These are phyloP conservation scores for Epinotia bilunana DNA, from an alignment of 2,888 invertebrate species.

Conservation along the genomic window DNA sequence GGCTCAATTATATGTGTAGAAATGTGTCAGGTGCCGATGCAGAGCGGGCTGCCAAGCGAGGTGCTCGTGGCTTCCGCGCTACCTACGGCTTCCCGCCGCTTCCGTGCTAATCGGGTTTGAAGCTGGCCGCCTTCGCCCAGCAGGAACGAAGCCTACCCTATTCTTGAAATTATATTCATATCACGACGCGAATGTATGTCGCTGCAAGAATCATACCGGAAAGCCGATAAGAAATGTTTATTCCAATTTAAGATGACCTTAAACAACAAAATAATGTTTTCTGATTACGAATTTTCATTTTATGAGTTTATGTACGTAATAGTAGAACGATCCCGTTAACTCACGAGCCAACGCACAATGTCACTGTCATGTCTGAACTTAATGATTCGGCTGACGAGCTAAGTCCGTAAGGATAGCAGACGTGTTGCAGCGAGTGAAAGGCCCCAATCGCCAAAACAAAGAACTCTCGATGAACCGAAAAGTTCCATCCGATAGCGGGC, in stretches of 20 bases:
- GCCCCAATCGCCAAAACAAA: constrained; percentile 65
- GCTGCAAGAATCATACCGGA: not conserved
- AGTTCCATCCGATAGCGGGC: constrained; percentile 64
- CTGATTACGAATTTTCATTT: not conserved
- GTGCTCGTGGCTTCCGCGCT: constrained; percentile 24
- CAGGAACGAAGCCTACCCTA: constrained; percentile 10
- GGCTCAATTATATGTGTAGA: not conserved
- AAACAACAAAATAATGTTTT: not conserved
- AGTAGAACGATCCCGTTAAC: not conserved
- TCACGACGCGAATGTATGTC: not conserved
- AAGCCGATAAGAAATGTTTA: constrained; percentile 10
- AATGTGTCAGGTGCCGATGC: not conserved
- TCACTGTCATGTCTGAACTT: constrained; percentile 34
- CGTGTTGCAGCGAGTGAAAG: constrained; percentile 58
- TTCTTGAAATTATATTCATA: not conserved
- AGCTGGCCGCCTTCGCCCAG: constrained; percentile 28
- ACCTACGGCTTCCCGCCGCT: constrained; percentile 57
- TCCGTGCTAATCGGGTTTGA: constrained; percentile 58
- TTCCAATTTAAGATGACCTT: constrained; percentile 12
- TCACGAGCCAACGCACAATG: constrained; percentile 37
- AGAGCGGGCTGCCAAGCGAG: not conserved
- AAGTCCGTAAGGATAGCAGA: constrained; percentile 22
- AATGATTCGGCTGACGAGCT: constrained; percentile 15
- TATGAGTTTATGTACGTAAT: not conserved
- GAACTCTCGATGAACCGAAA: constrained; percentile 71